phyloP scores from a whole-genome alignment of 2,113 vertebrate species.

The Trochalopteron elliotii region DNA sequence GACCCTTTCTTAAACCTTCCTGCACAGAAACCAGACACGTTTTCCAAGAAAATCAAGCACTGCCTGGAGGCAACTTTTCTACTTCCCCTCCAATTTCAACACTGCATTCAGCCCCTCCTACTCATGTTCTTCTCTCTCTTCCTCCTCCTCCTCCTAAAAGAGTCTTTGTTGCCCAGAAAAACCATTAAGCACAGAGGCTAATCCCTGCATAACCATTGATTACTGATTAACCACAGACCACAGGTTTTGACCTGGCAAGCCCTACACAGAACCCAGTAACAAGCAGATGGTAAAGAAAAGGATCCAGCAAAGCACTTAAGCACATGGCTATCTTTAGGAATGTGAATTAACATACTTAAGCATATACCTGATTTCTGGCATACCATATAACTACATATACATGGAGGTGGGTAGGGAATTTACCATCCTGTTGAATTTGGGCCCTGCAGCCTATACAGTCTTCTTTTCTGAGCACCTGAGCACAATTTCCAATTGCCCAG shows the following conservation, averaged over 20 bases:
- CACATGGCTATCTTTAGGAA: constrained; percentile 50
- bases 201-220: not conserved
- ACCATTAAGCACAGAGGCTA: constrained; percentile 1
- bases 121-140: not conserved
- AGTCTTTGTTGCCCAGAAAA: constrained; percentile 8
- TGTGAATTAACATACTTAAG: constrained; percentile 26
- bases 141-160: not conserved
- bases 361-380: not conserved
- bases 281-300: constrained; percentile 41
- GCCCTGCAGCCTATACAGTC: not conserved
- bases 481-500: not conserved
- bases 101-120: not conserved
- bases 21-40: not conserved
- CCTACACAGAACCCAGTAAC: not conserved
- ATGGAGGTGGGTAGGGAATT: not conserved
- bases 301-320: constrained; percentile 40
- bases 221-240: constrained; percentile 12
- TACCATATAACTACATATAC: not conserved
- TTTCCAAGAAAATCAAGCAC: not conserved
- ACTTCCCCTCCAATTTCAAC: not conserved
- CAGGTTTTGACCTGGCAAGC: constrained; percentile 20
- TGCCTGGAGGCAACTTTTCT: not conserved
- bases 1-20: not conserved
- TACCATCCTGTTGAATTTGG: not conserved
- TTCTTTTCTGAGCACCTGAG: not conserved